Percentiles rank a stretch among this genome's conserved stretches.
These are phyloP conservation scores for Procavia capensis DNA, from an alignment of 2,113 vertebrate genomes.

Conservation along the genomic window DNA sequence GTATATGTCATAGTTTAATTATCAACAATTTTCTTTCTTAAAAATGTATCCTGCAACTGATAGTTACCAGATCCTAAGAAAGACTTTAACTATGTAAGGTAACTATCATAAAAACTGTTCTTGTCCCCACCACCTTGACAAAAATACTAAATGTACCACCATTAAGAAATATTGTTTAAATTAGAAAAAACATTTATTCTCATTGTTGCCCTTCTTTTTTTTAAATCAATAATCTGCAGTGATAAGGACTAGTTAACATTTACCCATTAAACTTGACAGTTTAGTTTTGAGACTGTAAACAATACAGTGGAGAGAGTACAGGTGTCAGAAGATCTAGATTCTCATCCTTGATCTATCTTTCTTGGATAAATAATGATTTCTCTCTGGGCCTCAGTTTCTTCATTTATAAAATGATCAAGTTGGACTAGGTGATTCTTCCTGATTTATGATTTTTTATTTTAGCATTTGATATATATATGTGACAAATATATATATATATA, in stretches of 20 bases:
- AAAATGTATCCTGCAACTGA: background rate
- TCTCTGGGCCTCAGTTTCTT: background rate
- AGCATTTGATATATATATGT: background rate
- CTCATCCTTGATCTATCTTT: background rate
- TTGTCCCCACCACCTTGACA: background rate
- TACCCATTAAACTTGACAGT: background rate
- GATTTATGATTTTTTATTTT: conserved; percentile 6
- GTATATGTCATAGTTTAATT: background rate
- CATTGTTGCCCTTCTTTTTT: background rate
- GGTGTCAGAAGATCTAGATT: background rate
- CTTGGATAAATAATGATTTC: background rate
- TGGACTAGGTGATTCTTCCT: conserved; percentile 6
- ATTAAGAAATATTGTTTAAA: conserved; percentile 19
- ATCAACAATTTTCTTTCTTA: background rate
- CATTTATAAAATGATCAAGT: conserved; percentile 1
- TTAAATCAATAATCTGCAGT: background rate
- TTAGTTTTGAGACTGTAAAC: background rate
- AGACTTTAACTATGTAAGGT: background rate
- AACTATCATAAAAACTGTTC: background rate
- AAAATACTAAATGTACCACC: background rate
- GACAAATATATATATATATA: no score
- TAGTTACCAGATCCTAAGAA: background rate
- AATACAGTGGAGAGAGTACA: background rate
- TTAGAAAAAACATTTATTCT: conserved; percentile 12
- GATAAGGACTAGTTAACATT: background rate